phyloP scores from a whole-genome alignment of 2,113 vertebrate species.

The Esox niger region DNA sequence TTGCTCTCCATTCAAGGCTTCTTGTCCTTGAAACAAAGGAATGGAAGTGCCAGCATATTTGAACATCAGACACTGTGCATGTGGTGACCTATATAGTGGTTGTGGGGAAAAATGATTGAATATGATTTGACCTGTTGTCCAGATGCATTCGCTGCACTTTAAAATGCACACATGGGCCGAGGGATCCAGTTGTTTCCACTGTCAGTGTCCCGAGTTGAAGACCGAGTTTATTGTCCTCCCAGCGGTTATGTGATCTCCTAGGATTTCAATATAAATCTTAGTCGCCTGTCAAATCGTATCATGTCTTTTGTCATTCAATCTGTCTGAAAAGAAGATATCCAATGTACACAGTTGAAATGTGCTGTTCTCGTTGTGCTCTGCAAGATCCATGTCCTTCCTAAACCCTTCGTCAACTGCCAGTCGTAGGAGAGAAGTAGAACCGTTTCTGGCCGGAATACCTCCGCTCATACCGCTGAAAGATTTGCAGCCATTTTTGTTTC shows the following conservation, averaged over 20 bases:
- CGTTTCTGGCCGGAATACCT: constrained; percentile 17
- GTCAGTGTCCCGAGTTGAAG: constrained; percentile 61
- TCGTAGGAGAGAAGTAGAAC: constrained; percentile 56
- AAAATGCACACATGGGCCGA: constrained; percentile 30
- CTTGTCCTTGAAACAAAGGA: constrained; percentile 63
- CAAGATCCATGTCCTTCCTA: constrained; percentile 50
- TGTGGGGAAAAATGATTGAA: constrained; percentile 24
- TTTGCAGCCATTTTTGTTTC: background rate
- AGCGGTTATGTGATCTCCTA: constrained; percentile 67
- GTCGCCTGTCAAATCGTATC: constrained; percentile 63
- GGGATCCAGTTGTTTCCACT: constrained; percentile 58
- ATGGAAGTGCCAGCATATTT: constrained; percentile 59
- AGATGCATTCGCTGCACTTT: constrained; percentile 52
- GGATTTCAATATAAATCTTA: constrained; percentile 72
- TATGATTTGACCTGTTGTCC: constrained; percentile 51
- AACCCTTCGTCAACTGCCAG: constrained; percentile 49
- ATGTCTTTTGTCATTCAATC: constrained; percentile 70
- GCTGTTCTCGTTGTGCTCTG: constrained; percentile 48
- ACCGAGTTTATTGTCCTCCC: constrained; percentile 68
- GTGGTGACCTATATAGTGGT: constrained; percentile 47
- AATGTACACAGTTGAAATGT: constrained; percentile 57
- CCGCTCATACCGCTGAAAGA: background rate
- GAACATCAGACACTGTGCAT: constrained; percentile 37
- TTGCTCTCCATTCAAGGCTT: constrained; percentile 53
- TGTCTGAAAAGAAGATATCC: constrained; percentile 62